Percentiles rank a stretch among this genome's conserved stretches.
phyloP scores from a whole-genome alignment of 2,113 vertebrate species.

The Platysteira castanea region DNA sequence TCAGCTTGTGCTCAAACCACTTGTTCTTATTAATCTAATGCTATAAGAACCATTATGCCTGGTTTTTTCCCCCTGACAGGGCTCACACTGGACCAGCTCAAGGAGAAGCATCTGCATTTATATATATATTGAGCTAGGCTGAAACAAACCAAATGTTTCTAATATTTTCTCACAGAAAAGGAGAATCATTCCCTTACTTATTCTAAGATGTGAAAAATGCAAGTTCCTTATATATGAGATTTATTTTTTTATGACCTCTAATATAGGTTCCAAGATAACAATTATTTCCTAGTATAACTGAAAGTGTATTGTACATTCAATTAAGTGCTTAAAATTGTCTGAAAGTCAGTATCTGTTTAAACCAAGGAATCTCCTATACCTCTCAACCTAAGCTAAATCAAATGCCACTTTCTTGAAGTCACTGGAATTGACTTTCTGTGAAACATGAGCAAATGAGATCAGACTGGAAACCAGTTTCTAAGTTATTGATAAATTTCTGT shows the following conservation, averaged over 20 bases:
- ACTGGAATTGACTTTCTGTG: not conserved
- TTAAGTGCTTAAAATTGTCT: not conserved
- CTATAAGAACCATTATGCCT: not conserved
- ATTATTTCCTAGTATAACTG: not conserved
- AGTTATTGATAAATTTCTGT: not conserved
- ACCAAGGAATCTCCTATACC: not conserved
- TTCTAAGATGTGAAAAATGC: not conserved
- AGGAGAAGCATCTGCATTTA: not conserved
- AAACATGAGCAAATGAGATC: not conserved
- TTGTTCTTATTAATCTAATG: not conserved
- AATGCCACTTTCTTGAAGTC: not conserved
- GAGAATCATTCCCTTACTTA: not conserved
- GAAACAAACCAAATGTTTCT: not conserved
- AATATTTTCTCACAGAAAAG: not conserved
- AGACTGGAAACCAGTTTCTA: not conserved
- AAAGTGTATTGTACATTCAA: not conserved
- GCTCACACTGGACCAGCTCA: not conserved
- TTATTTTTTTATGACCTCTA: not conserved
- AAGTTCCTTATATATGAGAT: not conserved
- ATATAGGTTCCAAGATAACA: not conserved
- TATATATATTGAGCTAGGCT: not conserved
- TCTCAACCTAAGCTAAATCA: not conserved
- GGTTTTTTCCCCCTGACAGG: rapidly evolving
- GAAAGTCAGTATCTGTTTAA: not conserved
- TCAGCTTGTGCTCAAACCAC: not conserved